phyloP scores from a whole-genome alignment of 2,888 invertebrate genomes.

The Melanotus villosus region DNA sequence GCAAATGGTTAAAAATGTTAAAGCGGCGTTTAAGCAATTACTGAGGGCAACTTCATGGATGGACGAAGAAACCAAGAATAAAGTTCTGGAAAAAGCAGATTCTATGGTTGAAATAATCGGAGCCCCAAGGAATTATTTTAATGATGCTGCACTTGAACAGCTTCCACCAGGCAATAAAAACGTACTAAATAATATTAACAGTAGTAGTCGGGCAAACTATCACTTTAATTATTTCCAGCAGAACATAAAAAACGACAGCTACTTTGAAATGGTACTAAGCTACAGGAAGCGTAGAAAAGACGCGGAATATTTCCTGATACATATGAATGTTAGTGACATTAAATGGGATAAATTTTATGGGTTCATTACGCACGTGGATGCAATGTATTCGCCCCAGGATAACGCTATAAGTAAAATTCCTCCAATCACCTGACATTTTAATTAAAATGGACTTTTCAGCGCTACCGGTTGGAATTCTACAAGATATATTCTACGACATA shows the following conservation, averaged over 20 bases:
- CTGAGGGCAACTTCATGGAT: constrained; percentile 51
- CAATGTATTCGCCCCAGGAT: constrained; percentile 24
- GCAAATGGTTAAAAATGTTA: constrained; percentile 48
- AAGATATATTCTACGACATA: constrained; percentile 81
- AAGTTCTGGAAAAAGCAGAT: constrained; percentile 48
- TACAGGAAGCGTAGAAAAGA: neutral
- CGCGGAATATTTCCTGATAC: neutral
- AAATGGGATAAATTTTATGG: constrained; percentile 11
- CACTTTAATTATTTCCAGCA: too few relatives aligned
- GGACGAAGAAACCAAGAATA: constrained; percentile 50
- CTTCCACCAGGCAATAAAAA: constrained; percentile 38
- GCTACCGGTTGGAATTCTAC: constrained; percentile 1
- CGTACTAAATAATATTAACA: too few relatives aligned
- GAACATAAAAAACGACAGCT: neutral
- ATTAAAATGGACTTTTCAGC: neutral
- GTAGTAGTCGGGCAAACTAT: too few relatives aligned
- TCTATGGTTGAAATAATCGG: constrained; percentile 52
- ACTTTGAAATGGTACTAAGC: neutral
- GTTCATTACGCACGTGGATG: constrained; percentile 7
- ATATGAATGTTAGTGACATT: neutral
- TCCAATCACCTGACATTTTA: too few relatives aligned
- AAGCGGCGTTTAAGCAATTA: constrained; percentile 46
- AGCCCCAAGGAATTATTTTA: constrained; percentile 54
- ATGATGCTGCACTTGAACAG: constrained; percentile 50
- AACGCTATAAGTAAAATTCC: constrained; percentile 27